Evolutionary conservation across 2,888 invertebrate species (phyloP), one percentile per base, ranked within the genome.

Genomic region (Heliconius sara): DNA sequence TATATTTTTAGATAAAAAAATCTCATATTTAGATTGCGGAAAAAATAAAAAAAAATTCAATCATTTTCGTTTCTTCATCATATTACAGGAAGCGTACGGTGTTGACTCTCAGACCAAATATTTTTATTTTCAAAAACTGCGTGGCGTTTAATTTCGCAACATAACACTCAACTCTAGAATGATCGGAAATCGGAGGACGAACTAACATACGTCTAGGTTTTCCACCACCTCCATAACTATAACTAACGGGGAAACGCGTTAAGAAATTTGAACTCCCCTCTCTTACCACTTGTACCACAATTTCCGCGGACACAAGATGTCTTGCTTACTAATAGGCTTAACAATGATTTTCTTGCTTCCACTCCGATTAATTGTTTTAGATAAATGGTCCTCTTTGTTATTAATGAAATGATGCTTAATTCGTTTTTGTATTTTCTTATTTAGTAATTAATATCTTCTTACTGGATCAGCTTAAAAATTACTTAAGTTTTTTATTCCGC

Each of bases 311-410:
- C 79, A 82, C 73, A 81, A 84, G 84, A 83, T 82, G 84, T 82
- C 84, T 81, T 83, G 83, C 82, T 82, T 84, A 84, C 85, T 85
- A 85, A 86, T 85, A 86, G 85, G 84, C 84, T 84, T 81, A 84
- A 86, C 85, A 85, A 86, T 83, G 82, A 84, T 85, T 83, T 83
- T 83, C 82, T 83, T 84, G 77, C 83, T 84, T 83, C 83, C 85
- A 84, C 86, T 86, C 80, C 84, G 81, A 84, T 85, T 85, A 86
- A 85, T 85, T 86, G 84, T 84, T 84, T 85, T 77, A 83, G 83
- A 83, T 84, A 85, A 82, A 83, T 83, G 83, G 79, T 82, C 80
- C 68, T 67, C 82, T 81, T 80, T 81, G 81, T 79, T 80, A 78
- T 77, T 82, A 82, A 83, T 83, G 81, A 83, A 80, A 78, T 70